Base-by-base conservation (phyloP, 2,113 vertebrate genomes). In the Leucopsar rothschildi region DNA sequence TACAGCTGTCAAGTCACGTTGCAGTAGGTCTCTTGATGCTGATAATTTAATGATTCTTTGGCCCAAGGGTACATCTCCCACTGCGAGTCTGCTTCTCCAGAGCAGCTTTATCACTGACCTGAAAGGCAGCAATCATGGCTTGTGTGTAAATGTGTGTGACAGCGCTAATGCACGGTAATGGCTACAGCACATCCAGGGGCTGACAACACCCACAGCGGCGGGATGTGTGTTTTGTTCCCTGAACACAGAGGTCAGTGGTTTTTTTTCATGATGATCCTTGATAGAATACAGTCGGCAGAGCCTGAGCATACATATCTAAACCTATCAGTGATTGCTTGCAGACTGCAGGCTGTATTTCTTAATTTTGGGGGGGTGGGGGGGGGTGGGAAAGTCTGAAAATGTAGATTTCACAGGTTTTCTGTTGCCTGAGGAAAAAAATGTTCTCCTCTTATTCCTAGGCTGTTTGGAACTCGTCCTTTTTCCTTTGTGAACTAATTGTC, bases 21-120 rank as follows among this genome's bases (percentile, higher is more conserved):
- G 84, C 80, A 55, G 80, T 22, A 14, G 55, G 50, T 45, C 87
- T 75, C 89, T 85, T 72, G 70, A 88, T 28, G 80, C 65, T 86
- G 95, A 82, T 57, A 79, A 93, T 89, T 50, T 61, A 95, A 90
- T 18, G 18, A 50, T 59, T 57, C 53, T 92, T 82, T 88, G 60
- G 78, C 95, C 92, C 81, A 35, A 44, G 90, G 95, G 93, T 80
- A 35, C 87, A 55, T 71, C 63, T 95, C 80, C 76, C 75, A 19
- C n/a, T 40, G 79, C 1, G 12, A 55, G 76, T 88, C 55, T 12
- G 75, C 61, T 85, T 65, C 94, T 91, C 66, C 45, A 20, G 65
- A 85, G 81, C 66, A 0, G 11, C 39, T 87, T 70, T 66, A 37
- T 57, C 70, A 2, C 49, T 89, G 94, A 42, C 73, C 89, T 55